Conservation (phyloP, 2,888 invertebrate genomes). For the Crioceris asparagi region DNA sequence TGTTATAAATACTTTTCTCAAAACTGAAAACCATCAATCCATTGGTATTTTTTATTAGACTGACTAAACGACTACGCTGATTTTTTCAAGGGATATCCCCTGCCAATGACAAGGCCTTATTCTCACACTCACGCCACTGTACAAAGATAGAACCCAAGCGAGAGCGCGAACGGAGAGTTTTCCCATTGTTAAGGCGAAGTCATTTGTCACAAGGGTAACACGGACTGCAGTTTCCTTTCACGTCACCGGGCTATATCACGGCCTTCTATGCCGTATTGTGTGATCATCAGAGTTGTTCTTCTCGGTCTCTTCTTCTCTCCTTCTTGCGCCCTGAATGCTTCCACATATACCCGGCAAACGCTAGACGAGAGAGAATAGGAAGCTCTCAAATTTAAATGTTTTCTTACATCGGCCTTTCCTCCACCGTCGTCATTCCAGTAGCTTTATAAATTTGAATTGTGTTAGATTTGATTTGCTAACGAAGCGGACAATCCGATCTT, state of each 20-base stretch:
- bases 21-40: no score
- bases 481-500: no score
- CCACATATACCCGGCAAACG: slow-evolving; percentile 10
- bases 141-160: no score
- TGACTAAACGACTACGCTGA: no score
- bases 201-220: slow-evolving; percentile 21
- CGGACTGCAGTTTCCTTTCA: slow-evolving; percentile 21
- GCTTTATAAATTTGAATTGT: no score
- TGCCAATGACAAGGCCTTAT: no score
- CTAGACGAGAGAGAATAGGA: slow-evolving; percentile 12
- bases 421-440: no score
- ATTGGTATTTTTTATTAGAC: no score
- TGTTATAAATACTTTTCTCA: no score
- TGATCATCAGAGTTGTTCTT: slow-evolving; percentile 13
- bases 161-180: slow-evolving; percentile 3
- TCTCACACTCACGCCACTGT: no score
- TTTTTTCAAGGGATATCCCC: no score
- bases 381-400: slow-evolving; percentile 18
- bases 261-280: slow-evolving; percentile 17
- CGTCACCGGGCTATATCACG: slow-evolving; percentile 18
- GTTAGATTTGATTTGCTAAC: no score
- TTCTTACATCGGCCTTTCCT: slow-evolving; percentile 4
- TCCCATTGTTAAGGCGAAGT: slow-evolving; percentile 18
- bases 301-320: slow-evolving; percentile 12
- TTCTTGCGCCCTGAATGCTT: slow-evolving; percentile 6